These are phyloP conservation scores for Notodonta ziczac DNA, from an alignment of 2,888 invertebrate species.

Conservation along the genomic window DNA sequence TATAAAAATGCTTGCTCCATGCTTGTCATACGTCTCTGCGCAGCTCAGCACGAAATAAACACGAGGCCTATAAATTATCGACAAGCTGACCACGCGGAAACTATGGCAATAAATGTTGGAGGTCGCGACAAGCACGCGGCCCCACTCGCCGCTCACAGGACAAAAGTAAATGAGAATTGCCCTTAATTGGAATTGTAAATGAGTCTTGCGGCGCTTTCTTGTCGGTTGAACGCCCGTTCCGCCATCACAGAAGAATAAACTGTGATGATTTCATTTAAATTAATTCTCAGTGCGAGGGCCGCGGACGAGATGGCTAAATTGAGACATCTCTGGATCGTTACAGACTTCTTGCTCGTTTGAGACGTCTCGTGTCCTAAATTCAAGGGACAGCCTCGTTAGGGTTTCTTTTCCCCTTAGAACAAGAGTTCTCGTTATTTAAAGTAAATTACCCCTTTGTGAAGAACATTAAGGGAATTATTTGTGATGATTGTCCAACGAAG, in stretches of 20 bases:
- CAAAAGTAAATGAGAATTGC: conserved; percentile 81
- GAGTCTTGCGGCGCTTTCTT: conserved; percentile 79
- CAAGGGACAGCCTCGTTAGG: conserved; percentile 42
- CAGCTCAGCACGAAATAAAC: conserved; percentile 17
- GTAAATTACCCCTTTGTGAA: conserved; percentile 49
- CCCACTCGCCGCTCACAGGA: conserved; percentile 64
- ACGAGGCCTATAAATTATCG: conserved; percentile 15
- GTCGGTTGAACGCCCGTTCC: conserved; percentile 73
- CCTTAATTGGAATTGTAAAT: conserved; percentile 83
- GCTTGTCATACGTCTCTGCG: too few species aligned
- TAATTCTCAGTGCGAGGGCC: conserved; percentile 65
- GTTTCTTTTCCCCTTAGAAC: conserved; percentile 41
- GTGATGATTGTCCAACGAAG: conserved; percentile 34
- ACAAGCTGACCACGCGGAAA: conserved; percentile 33
- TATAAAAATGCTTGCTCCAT: too few species aligned
- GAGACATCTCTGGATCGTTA: conserved; percentile 59
- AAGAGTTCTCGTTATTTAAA: conserved; percentile 42
- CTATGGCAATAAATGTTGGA: conserved; percentile 43
- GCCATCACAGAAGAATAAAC: conserved; percentile 78
- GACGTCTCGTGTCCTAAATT: conserved; percentile 48
- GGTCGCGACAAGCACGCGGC: conserved; percentile 47
- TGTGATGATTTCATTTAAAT: conserved; percentile 82
- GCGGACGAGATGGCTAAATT: conserved; percentile 59
- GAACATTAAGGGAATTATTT: conserved; percentile 42
- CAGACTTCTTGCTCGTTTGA: conserved; percentile 52